Base-by-base conservation (phyloP, 2,797 vertebrate genomes). In the Microhierax caerulescens region DNA sequence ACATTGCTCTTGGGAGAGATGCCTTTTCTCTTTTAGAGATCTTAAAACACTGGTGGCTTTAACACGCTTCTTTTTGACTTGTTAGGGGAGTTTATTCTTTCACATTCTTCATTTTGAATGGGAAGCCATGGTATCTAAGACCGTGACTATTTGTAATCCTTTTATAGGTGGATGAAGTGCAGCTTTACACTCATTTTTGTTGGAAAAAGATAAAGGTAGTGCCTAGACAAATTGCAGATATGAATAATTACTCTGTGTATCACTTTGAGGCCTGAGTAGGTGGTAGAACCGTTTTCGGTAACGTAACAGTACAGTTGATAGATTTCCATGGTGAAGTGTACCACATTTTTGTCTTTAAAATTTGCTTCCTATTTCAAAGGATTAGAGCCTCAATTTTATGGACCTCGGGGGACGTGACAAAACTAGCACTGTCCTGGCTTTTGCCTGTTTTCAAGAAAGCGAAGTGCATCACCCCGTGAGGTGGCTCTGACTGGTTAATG, bases 401-500 rank as follows among this genome's bases (percentile, higher is more conserved):
- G 17, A 22, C 30, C 17, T 69, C 5, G 1, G 21, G 50, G n/a
- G 15, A 21, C 24, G 53, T 30, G 30, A 24, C 22, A 37, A 50
- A 94, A 70, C 15, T 28, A 60, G 32, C 10, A 4, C 36, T 37
- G 30, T 65, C 27, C 32, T 48, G 27, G 24, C 7, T 76, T 70
- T 76, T 81, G 25, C 45, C 22, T 41, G 11, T 39, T 63, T 80
- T 57, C 79, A 59, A 89, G 57, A 75, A 70, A 64, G 34, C 27
- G 53, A 47, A 85, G 47, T 25, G 30, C 14, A 28, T 60, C 30
- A 12, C 0, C 0, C 27, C 24, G 9, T 53, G 51, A 74, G 30
- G 11, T 21, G 17, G 3, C 23, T 48, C 34, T 25, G 41, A 41
- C 5, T 0, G 0, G 20, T 79, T 56, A 51, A 37, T 24, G 22